These are phyloP conservation scores for Cantharis flavilabris DNA, from an alignment of 2,888 invertebrate genomes.

Conservation along the genomic window DNA sequence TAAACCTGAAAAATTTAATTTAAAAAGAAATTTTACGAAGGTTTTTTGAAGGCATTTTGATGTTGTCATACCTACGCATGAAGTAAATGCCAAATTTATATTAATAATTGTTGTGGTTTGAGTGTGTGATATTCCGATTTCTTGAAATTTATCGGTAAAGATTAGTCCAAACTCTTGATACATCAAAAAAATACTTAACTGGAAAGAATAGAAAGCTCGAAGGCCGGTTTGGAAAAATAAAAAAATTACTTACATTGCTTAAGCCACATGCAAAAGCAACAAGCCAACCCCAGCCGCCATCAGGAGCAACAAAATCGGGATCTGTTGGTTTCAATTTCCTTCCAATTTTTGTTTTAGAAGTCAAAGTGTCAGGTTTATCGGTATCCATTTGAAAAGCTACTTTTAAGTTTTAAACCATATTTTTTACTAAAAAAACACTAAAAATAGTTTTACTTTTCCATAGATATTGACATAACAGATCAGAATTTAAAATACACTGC, in stretches of 20 bases:
- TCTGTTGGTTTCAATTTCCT: slow-evolving; percentile 39
- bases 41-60: background rate
- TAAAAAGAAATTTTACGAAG: background rate
- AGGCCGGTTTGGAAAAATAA: background rate
- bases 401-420: no score
- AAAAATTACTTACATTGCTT: background rate
- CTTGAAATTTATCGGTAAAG: background rate
- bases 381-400: no score
- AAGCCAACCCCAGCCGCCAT: background rate
- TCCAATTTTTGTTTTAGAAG: background rate
- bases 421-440: no score
- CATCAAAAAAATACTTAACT: background rate
- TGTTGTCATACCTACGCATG: background rate
- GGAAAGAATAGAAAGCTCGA: background rate
- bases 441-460: no score
- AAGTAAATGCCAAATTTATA: background rate
- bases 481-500: no score
- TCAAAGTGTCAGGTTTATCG: no score
- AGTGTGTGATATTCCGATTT: background rate
- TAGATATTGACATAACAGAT: no score
- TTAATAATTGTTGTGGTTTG: background rate
- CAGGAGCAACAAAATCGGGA: background rate
- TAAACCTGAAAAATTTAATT: slow-evolving; percentile 60
- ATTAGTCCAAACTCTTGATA: background rate
- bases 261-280: background rate